Evolutionary conservation across 2,797 vertebrate species (phyloP), one percentile per base, ranked within the genome.

Genomic region (Zalophus californianus): DNA sequence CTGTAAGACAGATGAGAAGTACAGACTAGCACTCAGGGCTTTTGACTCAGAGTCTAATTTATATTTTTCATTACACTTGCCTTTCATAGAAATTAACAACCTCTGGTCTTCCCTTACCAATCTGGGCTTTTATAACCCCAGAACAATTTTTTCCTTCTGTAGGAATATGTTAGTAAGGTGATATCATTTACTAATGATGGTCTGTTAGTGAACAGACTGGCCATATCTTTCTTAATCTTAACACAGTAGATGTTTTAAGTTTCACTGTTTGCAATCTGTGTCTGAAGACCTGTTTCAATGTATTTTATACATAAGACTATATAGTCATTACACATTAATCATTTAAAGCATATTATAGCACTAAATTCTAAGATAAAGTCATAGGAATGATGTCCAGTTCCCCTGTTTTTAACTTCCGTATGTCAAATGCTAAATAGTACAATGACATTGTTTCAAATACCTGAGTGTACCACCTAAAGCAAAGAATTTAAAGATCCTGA

Each of bases 371-470:
- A 94, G 50, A 66, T 35, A 80, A 91, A 82, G 16, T 44, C 38
- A 41, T 7, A 35, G 35, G 27, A 68, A 91, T 35, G 25, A 35
- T 1, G 3, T 60, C 54, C 7, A 79, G 52, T 54, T 89, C 66
- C 35, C 66, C 16, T 64, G 25, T 54, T 94, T 79, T 66, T 60
- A 88, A 91, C 58, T 85, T 77, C 44, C 66, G 7, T 86, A 70
- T 87, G 23, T 97, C 54, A 96, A 90, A 90, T 20, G 21, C 29
- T 64, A 75, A 92, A 85, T 0, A 91, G 27, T 78, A 62, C 83
- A 75, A 79, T 54, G 35, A 6, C 32, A 90, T 38, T 52, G 38
- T 75, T 78, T 38, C 68, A 82, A 91, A 92, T 73, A 68, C 4
- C 23, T n/a, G 32, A 94, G n/a, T 20, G 29, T 6, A 64, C 14